Evolutionary conservation across 2,888 invertebrate genomes (phyloP).

Genomic region (Acheta domesticus): DNA sequence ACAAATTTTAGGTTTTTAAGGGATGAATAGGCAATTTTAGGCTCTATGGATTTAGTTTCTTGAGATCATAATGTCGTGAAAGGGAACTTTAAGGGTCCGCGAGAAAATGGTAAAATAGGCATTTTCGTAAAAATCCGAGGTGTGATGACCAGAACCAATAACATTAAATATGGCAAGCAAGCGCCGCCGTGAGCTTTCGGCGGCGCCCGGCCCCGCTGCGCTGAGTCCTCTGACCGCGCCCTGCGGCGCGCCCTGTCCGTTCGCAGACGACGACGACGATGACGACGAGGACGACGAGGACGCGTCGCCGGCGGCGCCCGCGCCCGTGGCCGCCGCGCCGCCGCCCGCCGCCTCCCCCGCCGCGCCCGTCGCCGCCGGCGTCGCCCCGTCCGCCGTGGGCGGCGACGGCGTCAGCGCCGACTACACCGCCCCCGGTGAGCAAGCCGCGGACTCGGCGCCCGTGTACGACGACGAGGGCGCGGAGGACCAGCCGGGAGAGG

Average conservation of each 20-base stretch:
- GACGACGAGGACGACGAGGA: conserved; percentile 51
- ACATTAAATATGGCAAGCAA: no score
- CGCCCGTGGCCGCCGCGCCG: conserved; percentile 43
- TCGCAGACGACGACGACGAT: conserved; percentile 57
- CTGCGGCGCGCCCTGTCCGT: background rate
- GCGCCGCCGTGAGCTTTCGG: no score
- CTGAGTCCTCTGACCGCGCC: no score
- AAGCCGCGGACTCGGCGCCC: conserved; percentile 22
- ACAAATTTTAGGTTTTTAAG: no score
- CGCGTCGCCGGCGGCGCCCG: conserved; percentile 43
- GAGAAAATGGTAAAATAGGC: no score
- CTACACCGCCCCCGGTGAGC: conserved; percentile 32
- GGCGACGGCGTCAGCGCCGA: conserved; percentile 41
- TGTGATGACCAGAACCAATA: no score
- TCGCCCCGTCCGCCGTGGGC: conserved; percentile 45
- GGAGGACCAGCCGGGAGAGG: conserved; percentile 42
- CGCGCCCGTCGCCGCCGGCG: conserved; percentile 40
- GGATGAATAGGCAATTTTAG: no score
- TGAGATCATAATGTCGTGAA: no score
- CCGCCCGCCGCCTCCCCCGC: conserved; percentile 46
- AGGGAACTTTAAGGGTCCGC: no score
- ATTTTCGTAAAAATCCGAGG: no score
- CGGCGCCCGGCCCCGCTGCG: no score
- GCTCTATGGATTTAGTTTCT: no score
- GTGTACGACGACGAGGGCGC: conserved; percentile 42